Percentiles rank a stretch among this genome's conserved stretches.
phyloP scores from a whole-genome alignment of 2,888 invertebrate species.

The Stenoptilia bipunctidactyla region DNA sequence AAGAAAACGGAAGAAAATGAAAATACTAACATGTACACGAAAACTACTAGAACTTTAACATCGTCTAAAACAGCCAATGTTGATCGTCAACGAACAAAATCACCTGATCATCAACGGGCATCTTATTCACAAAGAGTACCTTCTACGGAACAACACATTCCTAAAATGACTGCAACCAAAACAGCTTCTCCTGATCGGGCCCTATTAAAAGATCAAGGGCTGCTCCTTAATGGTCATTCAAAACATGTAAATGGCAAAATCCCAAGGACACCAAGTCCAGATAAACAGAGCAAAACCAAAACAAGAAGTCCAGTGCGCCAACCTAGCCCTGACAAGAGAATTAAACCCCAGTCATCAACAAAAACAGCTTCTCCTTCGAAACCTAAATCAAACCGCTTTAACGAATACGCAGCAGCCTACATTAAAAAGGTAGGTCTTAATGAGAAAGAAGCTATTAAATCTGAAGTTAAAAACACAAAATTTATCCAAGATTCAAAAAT shows the following conservation, averaged over 20 bases:
- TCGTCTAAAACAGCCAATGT: conserved; percentile 17
- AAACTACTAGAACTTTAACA: conserved; percentile 25
- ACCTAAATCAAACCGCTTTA: conserved; percentile 49
- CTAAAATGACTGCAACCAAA: conserved; percentile 24
- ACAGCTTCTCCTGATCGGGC: conserved; percentile 32
- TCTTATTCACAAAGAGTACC: conserved; percentile 3
- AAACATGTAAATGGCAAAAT: conserved; percentile 23
- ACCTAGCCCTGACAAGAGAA: conserved; percentile 50
- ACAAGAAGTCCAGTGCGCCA: conserved; percentile 40
- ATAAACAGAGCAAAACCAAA: conserved; percentile 27
- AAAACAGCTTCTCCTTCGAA: conserved; percentile 35
- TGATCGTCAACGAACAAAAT: conserved; percentile 15
- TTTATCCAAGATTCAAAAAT: conserved; percentile 20
- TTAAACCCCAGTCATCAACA: conserved; percentile 41
- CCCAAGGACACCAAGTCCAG: conserved; percentile 37
- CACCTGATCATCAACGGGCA: conserved; percentile 29
- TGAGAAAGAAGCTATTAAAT: conserved; percentile 38
- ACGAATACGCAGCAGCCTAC: conserved; percentile 60
- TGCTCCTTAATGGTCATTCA: conserved; percentile 31
- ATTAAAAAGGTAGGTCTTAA: conserved; percentile 59
- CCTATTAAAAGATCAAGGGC: conserved; percentile 19
- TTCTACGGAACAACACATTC: conserved; percentile 26
- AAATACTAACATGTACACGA: conserved; percentile 26
- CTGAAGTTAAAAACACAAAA: conserved; percentile 31
- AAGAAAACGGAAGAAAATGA: conserved; percentile 63